Percentiles rank a stretch among this genome's conserved stretches.
phyloP scores from a whole-genome alignment of 2,113 vertebrate species.

The Euleptes europaea region DNA sequence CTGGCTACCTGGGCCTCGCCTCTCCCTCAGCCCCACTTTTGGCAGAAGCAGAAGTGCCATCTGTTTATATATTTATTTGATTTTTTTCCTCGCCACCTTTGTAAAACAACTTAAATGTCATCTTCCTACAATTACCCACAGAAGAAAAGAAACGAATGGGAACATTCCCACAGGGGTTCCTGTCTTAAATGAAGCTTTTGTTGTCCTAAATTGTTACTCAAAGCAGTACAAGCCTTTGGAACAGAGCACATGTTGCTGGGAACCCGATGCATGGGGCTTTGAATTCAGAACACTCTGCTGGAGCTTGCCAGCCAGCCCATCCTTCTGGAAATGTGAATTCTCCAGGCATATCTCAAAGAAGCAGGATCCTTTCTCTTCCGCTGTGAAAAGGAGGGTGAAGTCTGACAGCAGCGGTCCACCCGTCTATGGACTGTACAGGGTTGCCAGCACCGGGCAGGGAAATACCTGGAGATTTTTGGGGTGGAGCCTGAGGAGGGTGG shows the following conservation, averaged over 20 bases:
- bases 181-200: slow-evolving; percentile 76
- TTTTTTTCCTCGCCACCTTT: slow-evolving; percentile 55
- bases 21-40: background rate
- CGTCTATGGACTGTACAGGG: too few species aligned
- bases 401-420: background rate
- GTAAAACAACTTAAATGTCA: slow-evolving; percentile 74
- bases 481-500: too few species aligned
- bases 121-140: slow-evolving; percentile 71
- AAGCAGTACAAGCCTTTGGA: slow-evolving; percentile 73
- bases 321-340: slow-evolving; percentile 53
- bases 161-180: slow-evolving; percentile 73
- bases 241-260: slow-evolving; percentile 55
- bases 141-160: slow-evolving; percentile 69
- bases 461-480: too few species aligned
- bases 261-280: slow-evolving; percentile 63
- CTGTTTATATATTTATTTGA: background rate
- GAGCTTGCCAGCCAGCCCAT: slow-evolving; percentile 44
- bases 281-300: slow-evolving; percentile 62
- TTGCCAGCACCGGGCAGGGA: too few species aligned
- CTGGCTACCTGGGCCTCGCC: background rate
- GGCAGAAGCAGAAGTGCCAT: background rate
- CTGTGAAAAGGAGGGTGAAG: rapidly evolving
- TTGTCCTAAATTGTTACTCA: slow-evolving; percentile 76
- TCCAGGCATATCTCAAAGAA: background rate
- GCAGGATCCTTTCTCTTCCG: background rate